These are phyloP conservation scores for Sebastes paucispinis DNA, from an alignment of 2,797 vertebrate species.

Conservation along the genomic window DNA sequence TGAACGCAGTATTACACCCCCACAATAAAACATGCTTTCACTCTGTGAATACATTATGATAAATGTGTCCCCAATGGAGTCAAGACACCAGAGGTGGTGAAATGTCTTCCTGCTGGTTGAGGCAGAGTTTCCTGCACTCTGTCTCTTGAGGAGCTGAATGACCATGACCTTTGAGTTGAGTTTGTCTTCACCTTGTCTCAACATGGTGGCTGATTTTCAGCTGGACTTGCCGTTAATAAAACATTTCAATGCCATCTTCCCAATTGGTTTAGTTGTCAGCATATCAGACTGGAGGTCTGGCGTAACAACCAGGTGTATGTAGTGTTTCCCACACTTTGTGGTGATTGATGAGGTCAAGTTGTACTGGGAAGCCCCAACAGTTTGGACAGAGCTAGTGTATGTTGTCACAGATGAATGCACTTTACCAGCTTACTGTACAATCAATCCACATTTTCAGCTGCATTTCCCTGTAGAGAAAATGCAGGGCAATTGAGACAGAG, in stretches of 20 bases:
- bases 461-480: background rate
- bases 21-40: background rate
- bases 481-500: too few species aligned
- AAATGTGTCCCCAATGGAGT: background rate
- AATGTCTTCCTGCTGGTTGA: conserved; percentile 4
- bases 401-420: background rate
- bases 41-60: background rate
- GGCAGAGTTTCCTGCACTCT: background rate
- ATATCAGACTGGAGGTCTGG: background rate
- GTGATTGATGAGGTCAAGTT: background rate
- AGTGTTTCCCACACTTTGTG: background rate
- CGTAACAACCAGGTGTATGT: background rate
- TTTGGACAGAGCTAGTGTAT: background rate
- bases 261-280: background rate
- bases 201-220: background rate
- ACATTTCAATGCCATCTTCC: background rate
- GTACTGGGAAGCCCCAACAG: background rate
- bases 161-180: background rate
- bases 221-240: background rate
- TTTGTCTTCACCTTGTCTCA: background rate
- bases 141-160: background rate
- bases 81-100: conserved; percentile 2
- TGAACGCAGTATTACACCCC: background rate
- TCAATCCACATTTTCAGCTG: background rate
- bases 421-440: background rate